Evolutionary conservation across 1,140 invertebrate species (phyloP), one percentile per base, ranked within the genome.

Genomic region (Hestina assimilis): DNA sequence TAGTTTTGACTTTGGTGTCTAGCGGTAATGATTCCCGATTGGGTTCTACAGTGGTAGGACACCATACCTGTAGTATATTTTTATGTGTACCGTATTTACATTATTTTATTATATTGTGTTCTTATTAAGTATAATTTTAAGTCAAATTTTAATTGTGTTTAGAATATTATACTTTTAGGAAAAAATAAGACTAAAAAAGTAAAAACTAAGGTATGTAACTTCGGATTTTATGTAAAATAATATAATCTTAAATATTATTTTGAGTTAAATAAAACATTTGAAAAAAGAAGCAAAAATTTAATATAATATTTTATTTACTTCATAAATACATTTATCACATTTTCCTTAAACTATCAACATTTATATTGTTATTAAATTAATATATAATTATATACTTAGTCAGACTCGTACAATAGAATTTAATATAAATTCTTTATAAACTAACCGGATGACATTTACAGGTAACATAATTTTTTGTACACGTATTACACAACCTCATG

Each of bases 261-360:
- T 76, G 28, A 41, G 28, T 3, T 9, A 47, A 48, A 56, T 40
- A 42, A 68, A 51, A 59, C 15, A 47, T 28, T 57, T 40, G 8
- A 45, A 41, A 29, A 63, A 48, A 56, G 33, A 56, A 56, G 46
- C 28, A 29, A 56, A 46, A 63, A 47, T 47, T n/a, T n/a, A n/a
- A 54, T 61, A 55, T 35, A 69, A 60, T 70, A 65, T 66, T 73
- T 74, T 69, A 72, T 75, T 69, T 75, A 69, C 63, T 69, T 79
- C 72, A 76, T 79, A 83, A 84, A 86, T 83, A 83, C 71, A 65
- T 57, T 81, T 83, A 85, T 87, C 83, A 87, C 83, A 87, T 75
- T 75, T 55, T 56, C 60, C 70, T 66, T 69, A n/a, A n/a, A 68
- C 47, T 67, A 51, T 31, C 69, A 66, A 68, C 69, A 57, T 64